phyloP scores from a whole-genome alignment of 2,797 vertebrate genomes.

The Sternarchorhynchus goeldii region DNA sequence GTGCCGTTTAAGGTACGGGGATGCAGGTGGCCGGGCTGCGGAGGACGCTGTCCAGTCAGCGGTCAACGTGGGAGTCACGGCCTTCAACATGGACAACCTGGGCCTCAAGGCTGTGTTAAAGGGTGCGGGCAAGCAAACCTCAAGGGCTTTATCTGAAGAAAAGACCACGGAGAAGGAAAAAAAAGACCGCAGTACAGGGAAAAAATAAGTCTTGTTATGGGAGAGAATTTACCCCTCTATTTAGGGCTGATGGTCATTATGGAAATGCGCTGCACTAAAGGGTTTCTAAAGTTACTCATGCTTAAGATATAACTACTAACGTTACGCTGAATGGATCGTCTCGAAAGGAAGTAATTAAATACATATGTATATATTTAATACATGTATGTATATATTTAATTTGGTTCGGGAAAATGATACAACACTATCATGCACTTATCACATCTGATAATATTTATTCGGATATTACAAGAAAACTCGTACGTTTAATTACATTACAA shows the following conservation, averaged over 20 bases:
- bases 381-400: no score
- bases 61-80: slow-evolving; percentile 82
- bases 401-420: no score
- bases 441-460: no score
- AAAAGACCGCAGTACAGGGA: slow-evolving; percentile 41
- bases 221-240: background rate
- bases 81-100: slow-evolving; percentile 86
- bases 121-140: slow-evolving; percentile 77
- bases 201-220: background rate
- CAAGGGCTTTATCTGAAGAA: slow-evolving; percentile 74
- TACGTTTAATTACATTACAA: no score
- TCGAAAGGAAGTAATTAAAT: no score
- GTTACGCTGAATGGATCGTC: no score
- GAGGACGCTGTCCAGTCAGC: slow-evolving; percentile 82
- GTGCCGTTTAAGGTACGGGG: slow-evolving; percentile 82
- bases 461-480: no score
- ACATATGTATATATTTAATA: no score
- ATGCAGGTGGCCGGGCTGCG: slow-evolving; percentile 83
- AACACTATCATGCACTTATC: no score
- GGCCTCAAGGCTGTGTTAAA: slow-evolving; percentile 84
- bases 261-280: background rate
- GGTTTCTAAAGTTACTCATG: no score
- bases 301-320: no score
- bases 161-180: slow-evolving; percentile 65
- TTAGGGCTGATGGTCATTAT: background rate